phyloP scores from a whole-genome alignment of 1,140 invertebrate species.

The Brachionus paranguensis region DNA sequence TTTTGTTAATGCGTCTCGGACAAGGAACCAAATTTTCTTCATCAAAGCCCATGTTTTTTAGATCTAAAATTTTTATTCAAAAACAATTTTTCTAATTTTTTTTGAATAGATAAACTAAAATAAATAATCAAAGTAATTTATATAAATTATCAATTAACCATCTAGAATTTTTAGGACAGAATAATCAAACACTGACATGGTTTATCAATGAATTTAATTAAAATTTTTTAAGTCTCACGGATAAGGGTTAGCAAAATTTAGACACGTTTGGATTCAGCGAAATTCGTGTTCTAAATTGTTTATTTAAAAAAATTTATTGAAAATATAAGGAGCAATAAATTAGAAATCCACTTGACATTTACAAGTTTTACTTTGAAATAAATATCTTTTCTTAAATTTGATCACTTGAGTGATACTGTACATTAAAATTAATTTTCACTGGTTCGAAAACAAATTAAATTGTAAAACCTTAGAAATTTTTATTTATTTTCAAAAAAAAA shows the following conservation, averaged over 20 bases:
- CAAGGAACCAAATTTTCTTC: constrained; percentile 1
- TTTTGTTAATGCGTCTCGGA: background rate
- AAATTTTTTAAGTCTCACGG: background rate
- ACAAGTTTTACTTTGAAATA: constrained; percentile 15
- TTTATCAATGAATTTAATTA: background rate
- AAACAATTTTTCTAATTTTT: background rate
- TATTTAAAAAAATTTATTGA: background rate
- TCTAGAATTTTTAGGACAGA: background rate
- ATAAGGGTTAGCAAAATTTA: background rate
- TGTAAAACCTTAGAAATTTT: background rate
- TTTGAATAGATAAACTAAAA: background rate
- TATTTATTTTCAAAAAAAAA: background rate
- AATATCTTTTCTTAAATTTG: constrained; percentile 6
- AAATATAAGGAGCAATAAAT: background rate
- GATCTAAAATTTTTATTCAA: background rate
- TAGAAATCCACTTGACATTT: constrained; percentile 22
- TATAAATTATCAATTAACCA: constrained; percentile 22
- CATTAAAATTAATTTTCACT: background rate
- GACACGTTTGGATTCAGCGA: background rate
- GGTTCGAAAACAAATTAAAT: background rate
- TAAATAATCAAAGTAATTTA: background rate
- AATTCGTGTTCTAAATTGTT: background rate
- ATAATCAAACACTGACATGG: background rate
- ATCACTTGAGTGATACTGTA: background rate
- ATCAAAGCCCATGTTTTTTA: background rate